A percentile compares a stretch with the other conserved stretches of the same genome.
These are phyloP conservation scores for Pristionchus fissidentatus DNA, from an alignment of 2,888 invertebrate species.

Conservation along the genomic window DNA sequence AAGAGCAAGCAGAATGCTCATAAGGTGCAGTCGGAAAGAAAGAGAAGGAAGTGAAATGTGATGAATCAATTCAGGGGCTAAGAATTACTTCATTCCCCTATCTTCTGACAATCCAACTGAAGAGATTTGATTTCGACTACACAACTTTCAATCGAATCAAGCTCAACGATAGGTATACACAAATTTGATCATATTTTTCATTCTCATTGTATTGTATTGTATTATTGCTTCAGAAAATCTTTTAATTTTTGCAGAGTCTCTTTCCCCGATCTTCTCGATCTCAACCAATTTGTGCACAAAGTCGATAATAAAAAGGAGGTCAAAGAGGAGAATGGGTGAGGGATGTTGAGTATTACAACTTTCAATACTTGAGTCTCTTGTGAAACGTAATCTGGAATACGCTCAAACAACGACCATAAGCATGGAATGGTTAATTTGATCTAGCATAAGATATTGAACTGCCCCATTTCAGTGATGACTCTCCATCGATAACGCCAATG, in stretches of 20 bases:
- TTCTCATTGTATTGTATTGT: background rate
- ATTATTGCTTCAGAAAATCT: background rate
- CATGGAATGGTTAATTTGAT: background rate
- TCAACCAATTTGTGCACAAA: slow-evolving; percentile 83
- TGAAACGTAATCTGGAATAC: background rate
- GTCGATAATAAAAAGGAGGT: slow-evolving; percentile 21
- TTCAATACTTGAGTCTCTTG: background rate
- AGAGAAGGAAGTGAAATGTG: background rate
- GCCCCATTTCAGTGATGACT: background rate
- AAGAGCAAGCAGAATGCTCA: slow-evolving; percentile 90
- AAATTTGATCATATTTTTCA: background rate
- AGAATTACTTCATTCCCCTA: slow-evolving; percentile 90
- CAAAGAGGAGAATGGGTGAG: slow-evolving; percentile 20
- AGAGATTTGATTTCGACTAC: slow-evolving; percentile 91
- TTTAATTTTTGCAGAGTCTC: slow-evolving; percentile 82
- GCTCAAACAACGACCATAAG: background rate
- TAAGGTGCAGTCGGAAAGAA: slow-evolving; percentile 80
- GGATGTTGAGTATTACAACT: background rate
- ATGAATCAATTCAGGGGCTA: slow-evolving; percentile 80
- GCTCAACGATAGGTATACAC: slow-evolving; percentile 85
- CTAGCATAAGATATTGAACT: too few relatives aligned
- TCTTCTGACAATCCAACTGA: slow-evolving; percentile 87
- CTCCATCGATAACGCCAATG: background rate
- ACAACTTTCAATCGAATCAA: slow-evolving; percentile 88
- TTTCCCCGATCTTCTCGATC: slow-evolving; percentile 86